Evolutionary conservation across 2,113 vertebrate genomes (phyloP).

Genomic region (Dendropsophus ebraccatus): DNA sequence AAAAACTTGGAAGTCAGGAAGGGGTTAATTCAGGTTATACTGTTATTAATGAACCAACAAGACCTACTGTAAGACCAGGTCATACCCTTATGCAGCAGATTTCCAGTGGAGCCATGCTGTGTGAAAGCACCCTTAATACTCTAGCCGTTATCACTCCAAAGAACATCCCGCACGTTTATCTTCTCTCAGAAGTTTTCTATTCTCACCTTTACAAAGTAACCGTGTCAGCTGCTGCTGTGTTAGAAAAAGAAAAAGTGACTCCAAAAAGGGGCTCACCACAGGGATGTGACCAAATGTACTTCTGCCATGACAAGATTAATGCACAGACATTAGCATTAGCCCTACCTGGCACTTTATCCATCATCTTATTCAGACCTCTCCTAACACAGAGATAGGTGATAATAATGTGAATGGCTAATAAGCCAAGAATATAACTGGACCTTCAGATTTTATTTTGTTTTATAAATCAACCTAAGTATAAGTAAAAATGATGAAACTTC

Average conservation of each 20-base stretch:
- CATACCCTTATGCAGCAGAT: too few species aligned
- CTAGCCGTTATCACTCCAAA: neutral
- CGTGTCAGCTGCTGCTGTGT: conserved; percentile 14
- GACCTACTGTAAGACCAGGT: too few species aligned
- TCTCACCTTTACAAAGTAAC: conserved; percentile 6
- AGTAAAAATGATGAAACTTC: too few species aligned
- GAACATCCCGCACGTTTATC: neutral
- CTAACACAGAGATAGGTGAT: neutral
- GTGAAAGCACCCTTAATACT: neutral
- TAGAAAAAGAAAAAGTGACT: neutral
- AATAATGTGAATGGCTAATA: neutral
- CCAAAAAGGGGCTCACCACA: conserved; percentile 10
- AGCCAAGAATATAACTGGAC: neutral
- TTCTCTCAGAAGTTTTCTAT: neutral
- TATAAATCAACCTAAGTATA: too few species aligned
- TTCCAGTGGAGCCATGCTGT: too few species aligned
- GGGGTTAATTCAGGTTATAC: too few species aligned
- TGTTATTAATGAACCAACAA: too few species aligned
- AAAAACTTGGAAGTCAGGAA: too few species aligned
- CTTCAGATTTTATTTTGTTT: too few species aligned
- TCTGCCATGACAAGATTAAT: conserved; percentile 24
- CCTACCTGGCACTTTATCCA: neutral
- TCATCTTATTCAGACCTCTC: conserved; percentile 19
- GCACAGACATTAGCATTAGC: conserved; percentile 24
- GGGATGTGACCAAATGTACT: conserved; percentile 18